Base-by-base conservation (phyloP, 2,797 vertebrate species). In the Podargus strigoides region DNA sequence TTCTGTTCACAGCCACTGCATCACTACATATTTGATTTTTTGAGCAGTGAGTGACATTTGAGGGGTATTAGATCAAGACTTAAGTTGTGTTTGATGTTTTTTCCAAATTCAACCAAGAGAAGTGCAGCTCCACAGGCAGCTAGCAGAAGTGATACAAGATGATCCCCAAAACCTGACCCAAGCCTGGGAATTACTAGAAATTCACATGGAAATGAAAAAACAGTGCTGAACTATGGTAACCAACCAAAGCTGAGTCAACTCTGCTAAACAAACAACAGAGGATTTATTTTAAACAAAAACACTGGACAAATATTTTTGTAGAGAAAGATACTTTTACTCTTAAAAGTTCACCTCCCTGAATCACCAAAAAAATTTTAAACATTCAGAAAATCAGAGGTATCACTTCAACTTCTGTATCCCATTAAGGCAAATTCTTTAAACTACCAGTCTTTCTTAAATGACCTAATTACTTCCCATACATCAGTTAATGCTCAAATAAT, bases 131-230 rank as follows among this genome's bases (percentile, higher is more conserved):
- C 74, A 55, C 91, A 76, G 91, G 93, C 89, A 88, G 85, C 91
- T 64, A 76, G 81, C 16, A 12, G 56, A 92, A 96, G 63, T 0
- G 3, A 80, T 18, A 81, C 39, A 87, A 60, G n/a, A 90, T 91
- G 79, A 76, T 78, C 34, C 79, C 83, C 80, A 83, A 92, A 90
- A 91, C 89, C 70, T 85, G 70, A 79, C 94, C n/a, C 83, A 74
- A 95, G 94, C 87, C 93, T 94, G 92, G 89, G 94, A 96, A 96
- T 94, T 58, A 84, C 77, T 91, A 82, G 73, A 94, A 94, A 93
- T 96, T 94, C 94, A 93, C 91, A 96, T 53, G 55, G 85, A 97
- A 92, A 94, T 63, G 69, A 32, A 85, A 93, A 95, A 95, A n/a
- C 69, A 81, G 58, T n/a, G 39, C 53, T 94, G 83, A 94, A 79